Evolutionary conservation across 2,113 vertebrate genomes (phyloP), one percentile per base, ranked within the genome.

Genomic region (Halcyon malimbica): DNA sequence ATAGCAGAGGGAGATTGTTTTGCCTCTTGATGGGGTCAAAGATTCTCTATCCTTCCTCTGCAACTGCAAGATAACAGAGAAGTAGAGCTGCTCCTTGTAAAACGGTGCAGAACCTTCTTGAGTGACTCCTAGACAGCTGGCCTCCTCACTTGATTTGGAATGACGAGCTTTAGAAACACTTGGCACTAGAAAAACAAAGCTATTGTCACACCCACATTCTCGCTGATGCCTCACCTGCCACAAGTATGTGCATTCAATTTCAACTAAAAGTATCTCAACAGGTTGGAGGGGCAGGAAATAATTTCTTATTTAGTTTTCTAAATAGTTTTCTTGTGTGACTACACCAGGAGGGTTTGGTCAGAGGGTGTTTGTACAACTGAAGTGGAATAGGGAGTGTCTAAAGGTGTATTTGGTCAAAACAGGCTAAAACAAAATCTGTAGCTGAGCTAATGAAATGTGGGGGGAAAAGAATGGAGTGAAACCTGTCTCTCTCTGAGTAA

Each of bases 201-300:
- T 94, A 74, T 95, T 37, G 9, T 94, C 95, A 96, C 97, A 96
- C 98, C 98, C 90, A 93, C 97, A 94, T 97, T 97, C 95, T 97
- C 96, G 80, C 73, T 73, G 60, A 19, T 83, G 96, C 97, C 97
- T 97, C 98, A 94, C 98, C 98, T 98, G 95, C 78, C 80, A 78
- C 78, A 98, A 97, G 96, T 95, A 98, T 98, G 97, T 87, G 56
- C 62, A 63, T 87, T 96, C 42, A 93, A 18, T 87, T 80, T 87
- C 82, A 90, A 67, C 97, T 97, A 97, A 98, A 98, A 98, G 97
- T 98, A 97, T 60, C 87, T 89, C 59, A 73, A 78, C 74, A 46
- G 60, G 80, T 93, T 95, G 70, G 89, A 97, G 89, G 54, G 87
- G 28, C 76, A 89, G 93, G 89, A 97, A 95, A 79, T 87, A 42